A percentile compares a stretch with the other conserved stretches of the same genome.
Conservation (phyloP, 2,113 vertebrate genomes). For the Xerus inauris region DNA sequence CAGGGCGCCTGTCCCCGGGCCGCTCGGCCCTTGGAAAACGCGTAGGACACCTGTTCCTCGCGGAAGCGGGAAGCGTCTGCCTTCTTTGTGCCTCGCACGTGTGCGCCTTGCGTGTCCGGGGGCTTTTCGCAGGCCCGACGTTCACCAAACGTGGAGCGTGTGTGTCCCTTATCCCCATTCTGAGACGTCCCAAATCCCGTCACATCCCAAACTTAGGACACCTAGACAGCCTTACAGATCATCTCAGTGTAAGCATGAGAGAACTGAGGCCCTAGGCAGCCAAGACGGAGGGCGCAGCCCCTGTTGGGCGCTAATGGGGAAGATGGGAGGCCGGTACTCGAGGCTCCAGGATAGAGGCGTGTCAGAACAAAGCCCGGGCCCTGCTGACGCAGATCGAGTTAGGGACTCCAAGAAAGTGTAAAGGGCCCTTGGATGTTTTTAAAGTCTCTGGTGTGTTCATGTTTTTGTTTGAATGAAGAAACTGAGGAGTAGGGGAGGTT, state of each 20-base stretch:
- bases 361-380: neutral
- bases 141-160: no score
- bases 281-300: neutral
- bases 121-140: no score
- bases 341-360: no score
- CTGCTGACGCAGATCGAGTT: neutral
- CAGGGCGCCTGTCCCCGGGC: neutral
- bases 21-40: neutral
- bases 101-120: rapidly evolving
- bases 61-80: neutral
- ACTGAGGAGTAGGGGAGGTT: neutral
- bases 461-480: neutral
- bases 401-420: no score
- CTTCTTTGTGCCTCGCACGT: rapidly evolving
- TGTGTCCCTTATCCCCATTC: rapidly evolving
- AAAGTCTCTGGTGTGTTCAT: rapidly evolving
- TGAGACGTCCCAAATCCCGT: neutral
- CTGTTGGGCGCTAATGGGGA: no score
- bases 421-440: neutral
- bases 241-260: no score
- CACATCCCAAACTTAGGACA: rapidly evolving
- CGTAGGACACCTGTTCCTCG: neutral
- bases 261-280: neutral
- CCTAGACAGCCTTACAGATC: neutral
- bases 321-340: neutral